phyloP scores from a whole-genome alignment of 2,888 invertebrate genomes.

The Chesias legatella region DNA sequence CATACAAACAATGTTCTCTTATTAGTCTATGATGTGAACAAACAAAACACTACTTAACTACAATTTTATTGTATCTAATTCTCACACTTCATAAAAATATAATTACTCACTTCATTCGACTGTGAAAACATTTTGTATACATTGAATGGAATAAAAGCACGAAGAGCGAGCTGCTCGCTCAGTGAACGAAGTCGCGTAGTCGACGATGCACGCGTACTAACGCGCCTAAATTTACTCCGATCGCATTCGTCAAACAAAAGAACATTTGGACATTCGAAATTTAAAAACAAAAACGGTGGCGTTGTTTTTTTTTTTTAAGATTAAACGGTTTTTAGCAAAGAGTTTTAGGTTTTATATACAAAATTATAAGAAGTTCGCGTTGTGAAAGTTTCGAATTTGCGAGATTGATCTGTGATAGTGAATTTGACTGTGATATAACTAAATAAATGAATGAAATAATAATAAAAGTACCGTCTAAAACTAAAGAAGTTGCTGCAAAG shows the following conservation, averaged over 20 bases:
- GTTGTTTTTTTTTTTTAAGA: neutral
- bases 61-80: no score
- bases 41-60: no score
- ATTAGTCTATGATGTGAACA: no score
- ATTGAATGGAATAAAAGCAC: constrained; percentile 6
- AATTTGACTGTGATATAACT: constrained; percentile 11
- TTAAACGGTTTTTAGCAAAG: no score
- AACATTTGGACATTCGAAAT: no score
- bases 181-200: constrained; percentile 14
- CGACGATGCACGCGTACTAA: constrained; percentile 11
- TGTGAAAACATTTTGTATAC: no score
- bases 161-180: constrained; percentile 2
- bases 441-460: constrained; percentile 10
- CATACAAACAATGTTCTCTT: no score
- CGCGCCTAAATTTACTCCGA: neutral
- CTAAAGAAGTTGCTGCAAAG: neutral
- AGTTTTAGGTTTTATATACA: no score
- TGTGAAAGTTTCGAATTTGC: constrained; percentile 17
- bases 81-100: no score
- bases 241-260: no score
- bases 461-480: constrained; percentile 2
- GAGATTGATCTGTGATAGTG: constrained; percentile 13
- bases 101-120: no score
- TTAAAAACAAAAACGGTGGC: neutral
- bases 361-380: neutral